Base-by-base conservation (phyloP, 2,888 invertebrate genomes). In the Sarcophaga caerulescens region DNA sequence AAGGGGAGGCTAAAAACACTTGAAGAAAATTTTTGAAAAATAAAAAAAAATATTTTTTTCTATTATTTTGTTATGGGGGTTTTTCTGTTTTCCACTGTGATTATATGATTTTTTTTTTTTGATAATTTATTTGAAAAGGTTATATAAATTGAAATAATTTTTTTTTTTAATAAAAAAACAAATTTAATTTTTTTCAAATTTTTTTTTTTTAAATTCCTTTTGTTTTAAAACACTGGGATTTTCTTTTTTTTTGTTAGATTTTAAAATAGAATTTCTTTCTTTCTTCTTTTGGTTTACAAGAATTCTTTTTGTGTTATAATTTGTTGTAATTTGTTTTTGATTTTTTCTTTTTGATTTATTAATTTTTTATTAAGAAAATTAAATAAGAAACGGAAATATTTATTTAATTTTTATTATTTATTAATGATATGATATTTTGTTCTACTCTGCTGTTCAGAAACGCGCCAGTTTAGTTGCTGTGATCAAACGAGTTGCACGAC, bases 401-500 rank as follows among this genome's bases (percentile, higher is more conserved):
- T 82, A 71, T n/a, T 73, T 77, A 66, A 82, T 35, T 77, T 77
- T 23, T 47, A 35, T 52, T 52, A 35, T 77, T 71, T 52, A 77
- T 66, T 60, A 60, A 52, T 82, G 59, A 70, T 70, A 35, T 44
- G 45, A 65, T 57, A 79, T 59, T 71, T 84, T 78, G 60, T 77
- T 52, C 17, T 52, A 21, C 10, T 52, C 63, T 78, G 78, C 60
- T 70, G 19, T 79, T 82, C 23, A 76, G 71, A 79, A 76, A 71
- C 82, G 77, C 81, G 80, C 77, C 73, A 80, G 79, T 75, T 80
- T 65, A 63, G 66, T 60, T 81, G 74, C 60, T 77, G 57, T 57
- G 75, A 77, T 69, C 69, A 77, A 52, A 77, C 81, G 77, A 84
- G 44, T 74, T 81, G 74, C 78, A 84, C 84, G 77, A 84, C 84